Evolutionary conservation across 92 coral and sea anemone genomes (phyloP).

Genomic region (Siderastrea radians): DNA sequence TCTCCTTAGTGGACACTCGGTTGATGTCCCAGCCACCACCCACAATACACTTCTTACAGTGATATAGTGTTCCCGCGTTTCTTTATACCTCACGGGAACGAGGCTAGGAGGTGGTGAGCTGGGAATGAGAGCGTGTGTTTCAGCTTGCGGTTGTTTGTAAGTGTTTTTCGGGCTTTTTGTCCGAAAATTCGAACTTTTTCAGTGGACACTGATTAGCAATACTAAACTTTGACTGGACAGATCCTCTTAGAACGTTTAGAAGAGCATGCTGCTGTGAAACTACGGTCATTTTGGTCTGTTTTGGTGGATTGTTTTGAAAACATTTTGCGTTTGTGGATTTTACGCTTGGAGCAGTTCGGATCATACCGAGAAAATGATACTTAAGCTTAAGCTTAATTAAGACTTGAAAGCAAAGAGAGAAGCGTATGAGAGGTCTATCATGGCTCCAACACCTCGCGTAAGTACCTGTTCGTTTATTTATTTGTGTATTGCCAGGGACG

Average conservation of each 20-base stretch:
- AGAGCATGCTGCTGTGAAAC: neutral
- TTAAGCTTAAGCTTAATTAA: too few relatives aligned
- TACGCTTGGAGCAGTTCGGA: neutral
- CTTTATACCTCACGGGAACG: neutral
- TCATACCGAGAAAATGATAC: neutral
- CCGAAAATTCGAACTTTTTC: too few relatives aligned
- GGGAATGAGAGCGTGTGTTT: neutral
- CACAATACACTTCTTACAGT: too few relatives aligned
- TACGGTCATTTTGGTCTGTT: neutral
- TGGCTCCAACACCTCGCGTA: slow-evolving; percentile 84
- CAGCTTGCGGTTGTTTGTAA: too few relatives aligned
- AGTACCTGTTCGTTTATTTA: slow-evolving; percentile 9
- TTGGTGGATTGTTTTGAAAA: neutral
- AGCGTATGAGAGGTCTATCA: slow-evolving; percentile 22
- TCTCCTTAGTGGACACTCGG: too few relatives aligned
- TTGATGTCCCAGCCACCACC: too few relatives aligned
- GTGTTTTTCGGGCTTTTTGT: too few relatives aligned
- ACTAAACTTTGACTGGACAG: neutral
- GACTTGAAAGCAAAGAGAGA: neutral
- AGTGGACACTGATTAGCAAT: neutral
- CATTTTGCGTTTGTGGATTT: neutral
- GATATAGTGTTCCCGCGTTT: neutral
- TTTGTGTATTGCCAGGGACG: too few relatives aligned
- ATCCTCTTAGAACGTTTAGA: neutral
- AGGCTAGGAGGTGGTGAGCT: neutral